Base-by-base conservation (phyloP, 2,888 invertebrate species). In the Calliscelio sp. region DNA sequence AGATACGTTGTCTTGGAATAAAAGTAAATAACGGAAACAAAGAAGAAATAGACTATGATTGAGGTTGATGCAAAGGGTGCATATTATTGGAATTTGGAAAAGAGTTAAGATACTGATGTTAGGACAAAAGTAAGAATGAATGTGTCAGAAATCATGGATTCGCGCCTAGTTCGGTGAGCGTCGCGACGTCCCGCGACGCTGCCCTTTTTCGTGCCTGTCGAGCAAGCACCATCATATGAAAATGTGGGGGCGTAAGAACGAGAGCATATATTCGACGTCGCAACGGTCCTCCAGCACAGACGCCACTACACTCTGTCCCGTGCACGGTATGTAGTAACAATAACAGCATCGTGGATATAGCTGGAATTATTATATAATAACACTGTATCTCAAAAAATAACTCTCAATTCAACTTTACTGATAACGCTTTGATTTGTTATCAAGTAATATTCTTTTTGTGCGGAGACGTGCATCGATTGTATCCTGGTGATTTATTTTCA, bases 201-300 rank as follows among this genome's bases (percentile, higher is more conserved):
- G 91, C 91, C 93, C 93, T 93, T 93, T 93, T 93, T 93, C 93
- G 93, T 93, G 92, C 92, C 91, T 92, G 90, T 92, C 90, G 91
- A 81, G 89, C 88, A 89, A 88, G 88, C 89, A 88, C 90, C 90
- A 90, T 90, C 89, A 89, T 88, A 89, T 90, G 91, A 90, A 90
- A 90, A 90, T 90, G 93, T 91, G 93, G 92, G 93, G 93, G 93
- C 92, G 93, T 91, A 85, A 86, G 88, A 88, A 91, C 91, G 91
- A 93, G 93, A 92, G 92, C 93, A 92, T 93, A 93, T 92, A 93
- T 92, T 93, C 89, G 92, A 91, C 91, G 91, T 90, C 92, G 90
- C 89, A 90, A 90, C 89, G 92, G 91, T 90, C 84, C 87, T 87
- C 86, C 90, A 89, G 91, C 92, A 93, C 93, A 93, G 93, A 93